phyloP scores from a whole-genome alignment of 2,888 invertebrate genomes.

The Melanophora roralis region DNA sequence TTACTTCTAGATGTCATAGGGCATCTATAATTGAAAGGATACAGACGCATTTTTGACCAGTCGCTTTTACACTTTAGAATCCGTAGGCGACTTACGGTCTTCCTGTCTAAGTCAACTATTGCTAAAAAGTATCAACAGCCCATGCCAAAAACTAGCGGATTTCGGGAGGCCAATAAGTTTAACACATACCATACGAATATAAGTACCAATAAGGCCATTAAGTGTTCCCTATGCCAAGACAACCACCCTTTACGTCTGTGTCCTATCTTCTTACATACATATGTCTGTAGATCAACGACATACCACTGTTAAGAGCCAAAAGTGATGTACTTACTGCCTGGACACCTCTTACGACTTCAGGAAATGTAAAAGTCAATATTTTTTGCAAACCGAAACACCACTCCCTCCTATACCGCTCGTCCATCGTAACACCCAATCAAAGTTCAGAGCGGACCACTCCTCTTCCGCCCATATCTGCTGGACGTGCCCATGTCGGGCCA shows the following conservation, averaged over 20 bases:
- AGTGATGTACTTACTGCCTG: neutral
- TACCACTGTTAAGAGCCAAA: neutral
- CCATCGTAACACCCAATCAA: no score
- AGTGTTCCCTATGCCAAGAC: neutral
- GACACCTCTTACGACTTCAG: neutral
- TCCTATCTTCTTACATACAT: neutral
- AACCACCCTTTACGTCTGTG: neutral
- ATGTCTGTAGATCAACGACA: neutral
- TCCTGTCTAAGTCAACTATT: no score
- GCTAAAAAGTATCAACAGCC: no score
- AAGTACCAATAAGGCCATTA: no score
- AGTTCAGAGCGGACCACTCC: no score
- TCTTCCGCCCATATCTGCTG: no score
- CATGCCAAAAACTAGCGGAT: no score
- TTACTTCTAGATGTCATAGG: neutral
- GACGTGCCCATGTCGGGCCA: neutral
- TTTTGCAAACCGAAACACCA: neutral
- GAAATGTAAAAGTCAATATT: neutral
- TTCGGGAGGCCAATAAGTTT: no score
- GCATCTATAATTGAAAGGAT: neutral
- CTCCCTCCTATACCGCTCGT: neutral
- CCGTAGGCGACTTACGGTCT: neutral
- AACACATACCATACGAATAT: no score
- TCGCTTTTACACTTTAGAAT: neutral
- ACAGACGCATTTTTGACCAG: neutral